Conservation (phyloP, 2,797 vertebrate species). For the Sebastes elongatus region DNA sequence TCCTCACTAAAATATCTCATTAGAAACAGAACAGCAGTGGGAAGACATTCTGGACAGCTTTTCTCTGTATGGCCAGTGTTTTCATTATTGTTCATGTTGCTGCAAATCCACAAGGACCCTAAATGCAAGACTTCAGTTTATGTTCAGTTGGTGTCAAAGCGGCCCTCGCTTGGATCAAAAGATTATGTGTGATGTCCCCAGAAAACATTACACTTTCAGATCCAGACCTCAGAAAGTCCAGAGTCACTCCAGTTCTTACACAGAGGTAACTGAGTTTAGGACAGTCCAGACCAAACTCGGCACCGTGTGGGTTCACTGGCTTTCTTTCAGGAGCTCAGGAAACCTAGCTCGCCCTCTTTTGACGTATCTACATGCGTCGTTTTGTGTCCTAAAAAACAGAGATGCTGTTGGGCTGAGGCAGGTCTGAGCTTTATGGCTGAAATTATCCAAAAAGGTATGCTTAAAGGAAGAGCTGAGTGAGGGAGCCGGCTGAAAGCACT, state of each 20-base stretch:
- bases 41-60: background rate
- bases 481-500: background rate
- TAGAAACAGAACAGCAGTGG: background rate
- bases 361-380: background rate
- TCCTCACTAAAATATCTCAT: background rate
- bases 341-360: conserved; percentile 15
- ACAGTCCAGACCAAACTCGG: background rate
- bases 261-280: conserved; percentile 4
- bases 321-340: conserved; percentile 11
- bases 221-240: background rate
- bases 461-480: conserved; percentile 13
- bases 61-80: background rate
- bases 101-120: conserved; percentile 12
- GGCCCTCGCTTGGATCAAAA: conserved; percentile 3
- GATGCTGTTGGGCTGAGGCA: background rate
- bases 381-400: conserved; percentile 28
- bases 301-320: background rate
- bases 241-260: background rate
- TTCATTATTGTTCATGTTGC: background rate
- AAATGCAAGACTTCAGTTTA: conserved; percentile 11
- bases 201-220: background rate
- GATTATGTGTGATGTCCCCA: conserved; percentile 1
- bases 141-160: conserved; percentile 8
- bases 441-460: conserved; percentile 13
- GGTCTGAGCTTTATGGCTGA: conserved; percentile 19